Evolutionary conservation across 2,113 vertebrate species (phyloP), one percentile per base, ranked within the genome.

Genomic region (Elanoides forficatus): DNA sequence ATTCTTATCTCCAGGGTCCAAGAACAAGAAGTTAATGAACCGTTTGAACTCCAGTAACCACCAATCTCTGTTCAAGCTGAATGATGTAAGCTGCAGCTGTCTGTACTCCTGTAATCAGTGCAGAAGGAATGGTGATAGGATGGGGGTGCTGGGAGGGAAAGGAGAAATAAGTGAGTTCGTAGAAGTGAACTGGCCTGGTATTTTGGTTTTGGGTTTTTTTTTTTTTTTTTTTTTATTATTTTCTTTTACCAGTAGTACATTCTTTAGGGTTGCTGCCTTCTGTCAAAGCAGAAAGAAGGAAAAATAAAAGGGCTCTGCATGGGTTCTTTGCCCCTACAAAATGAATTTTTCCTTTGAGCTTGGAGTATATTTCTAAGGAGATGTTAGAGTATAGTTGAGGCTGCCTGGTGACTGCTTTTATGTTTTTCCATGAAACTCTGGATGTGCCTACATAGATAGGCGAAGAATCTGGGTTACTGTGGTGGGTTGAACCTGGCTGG

Each of bases 21-120:
- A 80, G 78, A 74, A 65, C 50, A 58, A 74, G 91, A 48, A 92
- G 91, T 52, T 93, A 97, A 97, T 96, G 92, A 96, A 88, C 27
- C 13, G 0, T 93, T 84, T 80, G 74, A 91, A 36, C 72, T 92
- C 43, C 58, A 29, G 78, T 48, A 74, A 53, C 34, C 55, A 26
- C 76, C 34, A 83, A 56, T 88, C 38, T 88, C 92, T 58, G 56
- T 43, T 88, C 23, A 27, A 80, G 59, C 93, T 88, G 83, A 86
- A 40, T 72, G 80, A 93, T 7, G 43, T 47, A 21, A 67, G 40
- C 74, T 72, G 89, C 59, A 91, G 93, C 92, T 87, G 86, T 25
- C 65, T n/a, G 71, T 48, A 14, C 58, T 92, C 47, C 89, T 67
- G n/a, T 11, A 21, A 15, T 42, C 12, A 1, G 65, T 18, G 59